Evolutionary conservation across 2,888 invertebrate species (phyloP).

Genomic region (Cataglyphis cursor): DNA sequence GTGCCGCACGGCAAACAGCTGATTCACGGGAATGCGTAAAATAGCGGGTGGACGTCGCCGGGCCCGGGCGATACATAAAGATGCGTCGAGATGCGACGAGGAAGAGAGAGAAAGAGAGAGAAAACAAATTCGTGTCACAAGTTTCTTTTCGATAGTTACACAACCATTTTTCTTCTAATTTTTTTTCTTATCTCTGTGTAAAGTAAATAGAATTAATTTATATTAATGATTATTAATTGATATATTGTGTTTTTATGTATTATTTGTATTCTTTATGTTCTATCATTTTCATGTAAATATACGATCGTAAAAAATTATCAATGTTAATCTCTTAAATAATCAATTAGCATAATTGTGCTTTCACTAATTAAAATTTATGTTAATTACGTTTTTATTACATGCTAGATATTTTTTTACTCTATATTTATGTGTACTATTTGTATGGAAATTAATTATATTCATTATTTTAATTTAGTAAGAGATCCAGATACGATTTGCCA

Average conservation of each 20-base stretch:
- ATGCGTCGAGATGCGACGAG: neutral
- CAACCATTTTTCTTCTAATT: neutral
- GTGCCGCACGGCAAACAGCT: conserved; percentile 63
- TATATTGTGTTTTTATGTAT: neutral
- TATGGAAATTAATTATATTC: neutral
- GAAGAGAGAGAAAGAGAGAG: neutral
- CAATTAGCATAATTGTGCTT: conserved; percentile 18
- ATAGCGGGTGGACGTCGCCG: conserved; percentile 10
- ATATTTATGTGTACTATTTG: conserved; percentile 3
- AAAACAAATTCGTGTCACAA: neutral
- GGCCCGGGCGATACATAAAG: neutral
- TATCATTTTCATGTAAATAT: neutral
- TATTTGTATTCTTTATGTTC: neutral
- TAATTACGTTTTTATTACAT: conserved; percentile 22
- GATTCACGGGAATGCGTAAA: conserved; percentile 65
- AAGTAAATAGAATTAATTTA: neutral
- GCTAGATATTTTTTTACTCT: neutral
- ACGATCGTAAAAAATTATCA: neutral
- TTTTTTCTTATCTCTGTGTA: neutral
- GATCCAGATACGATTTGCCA: conserved; percentile 5
- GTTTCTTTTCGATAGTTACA: neutral
- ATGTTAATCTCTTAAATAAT: neutral
- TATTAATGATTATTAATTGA: conserved; percentile 17
- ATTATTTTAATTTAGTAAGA: conserved; percentile 32
- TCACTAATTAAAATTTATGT: conserved; percentile 13